Percentiles rank a stretch among this genome's conserved stretches.
Conservation (phyloP, 2,113 vertebrate species). For the Octodon degus region DNA sequence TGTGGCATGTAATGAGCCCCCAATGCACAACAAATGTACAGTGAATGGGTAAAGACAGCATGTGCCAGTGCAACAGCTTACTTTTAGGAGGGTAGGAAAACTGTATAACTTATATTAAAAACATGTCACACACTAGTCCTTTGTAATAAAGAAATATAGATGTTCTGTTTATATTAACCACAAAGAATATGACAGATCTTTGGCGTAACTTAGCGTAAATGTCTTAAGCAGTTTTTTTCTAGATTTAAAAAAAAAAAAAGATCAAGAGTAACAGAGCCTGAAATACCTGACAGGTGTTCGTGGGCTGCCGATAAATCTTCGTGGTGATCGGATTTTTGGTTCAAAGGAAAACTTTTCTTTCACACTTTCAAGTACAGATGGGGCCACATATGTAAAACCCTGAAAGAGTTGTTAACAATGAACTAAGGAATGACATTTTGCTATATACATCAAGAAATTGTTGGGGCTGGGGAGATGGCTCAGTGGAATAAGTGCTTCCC, state of each 20-base stretch:
- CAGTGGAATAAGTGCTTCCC: no score
- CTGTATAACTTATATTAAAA: not conserved
- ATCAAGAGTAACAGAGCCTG: not conserved
- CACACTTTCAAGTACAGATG: slow-evolving; percentile 98
- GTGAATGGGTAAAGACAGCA: slow-evolving; percentile 16
- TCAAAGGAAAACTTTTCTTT: slow-evolving; percentile 99
- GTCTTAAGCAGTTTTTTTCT: slow-evolving; percentile 49
- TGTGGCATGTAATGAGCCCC: not conserved
- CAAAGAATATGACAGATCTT: slow-evolving; percentile 34
- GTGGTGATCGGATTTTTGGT: slow-evolving; percentile 98
- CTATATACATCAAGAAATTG: slow-evolving; percentile 42
- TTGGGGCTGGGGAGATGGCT: no score
- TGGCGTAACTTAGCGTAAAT: slow-evolving; percentile 50
- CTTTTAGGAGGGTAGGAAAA: slow-evolving; percentile 4
- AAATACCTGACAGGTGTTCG: slow-evolving; percentile 97
- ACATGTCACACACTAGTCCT: not conserved
- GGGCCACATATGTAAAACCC: slow-evolving; percentile 99
- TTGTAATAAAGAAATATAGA: not conserved
- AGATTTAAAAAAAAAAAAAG: not conserved
- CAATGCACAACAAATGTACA: slow-evolving; percentile 3
- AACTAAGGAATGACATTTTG: slow-evolving; percentile 29
- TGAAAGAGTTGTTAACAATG: slow-evolving; percentile 81
- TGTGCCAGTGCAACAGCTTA: not conserved
- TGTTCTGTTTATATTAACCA: slow-evolving; percentile 24
- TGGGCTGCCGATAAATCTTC: slow-evolving; percentile 97